phyloP scores from a whole-genome alignment of 2,113 vertebrate species.

The Galemys pyrenaicus region DNA sequence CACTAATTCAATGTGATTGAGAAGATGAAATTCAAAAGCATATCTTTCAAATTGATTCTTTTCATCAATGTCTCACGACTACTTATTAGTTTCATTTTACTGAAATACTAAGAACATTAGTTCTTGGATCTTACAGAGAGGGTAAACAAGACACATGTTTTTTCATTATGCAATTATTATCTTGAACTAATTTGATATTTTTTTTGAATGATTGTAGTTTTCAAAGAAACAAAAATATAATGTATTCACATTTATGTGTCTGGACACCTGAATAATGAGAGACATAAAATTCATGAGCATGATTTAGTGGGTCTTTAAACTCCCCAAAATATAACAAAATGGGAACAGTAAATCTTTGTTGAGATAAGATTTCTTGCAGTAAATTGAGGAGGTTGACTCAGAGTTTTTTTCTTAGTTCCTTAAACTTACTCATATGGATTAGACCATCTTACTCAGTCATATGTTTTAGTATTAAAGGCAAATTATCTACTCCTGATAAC shows the following conservation, averaged over 20 bases:
- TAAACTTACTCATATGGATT: neutral
- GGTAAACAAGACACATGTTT: neutral
- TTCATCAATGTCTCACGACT: neutral
- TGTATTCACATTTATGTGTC: neutral
- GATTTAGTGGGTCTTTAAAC: neutral
- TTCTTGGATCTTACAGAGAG: neutral
- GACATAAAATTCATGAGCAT: neutral
- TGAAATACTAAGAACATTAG: constrained; percentile 6
- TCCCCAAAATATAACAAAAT: neutral
- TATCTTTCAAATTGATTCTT: neutral
- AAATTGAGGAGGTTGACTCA: neutral
- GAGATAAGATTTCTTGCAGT: neutral
- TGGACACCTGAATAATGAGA: neutral
- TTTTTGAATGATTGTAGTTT: neutral
- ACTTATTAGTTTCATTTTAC: constrained; percentile 4
- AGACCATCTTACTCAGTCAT: neutral
- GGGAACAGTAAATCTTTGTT: neutral
- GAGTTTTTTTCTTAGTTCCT: no score
- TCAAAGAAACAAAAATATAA: neutral
- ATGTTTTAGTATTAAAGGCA: neutral
- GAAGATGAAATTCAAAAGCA: constrained; percentile 13
- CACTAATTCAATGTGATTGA: neutral
- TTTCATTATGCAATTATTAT: neutral
- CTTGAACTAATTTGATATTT: neutral
- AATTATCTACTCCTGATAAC: constrained; percentile 27